Base-by-base conservation (phyloP, 2,888 invertebrate species). In the Nesidiocoris tenuis region DNA sequence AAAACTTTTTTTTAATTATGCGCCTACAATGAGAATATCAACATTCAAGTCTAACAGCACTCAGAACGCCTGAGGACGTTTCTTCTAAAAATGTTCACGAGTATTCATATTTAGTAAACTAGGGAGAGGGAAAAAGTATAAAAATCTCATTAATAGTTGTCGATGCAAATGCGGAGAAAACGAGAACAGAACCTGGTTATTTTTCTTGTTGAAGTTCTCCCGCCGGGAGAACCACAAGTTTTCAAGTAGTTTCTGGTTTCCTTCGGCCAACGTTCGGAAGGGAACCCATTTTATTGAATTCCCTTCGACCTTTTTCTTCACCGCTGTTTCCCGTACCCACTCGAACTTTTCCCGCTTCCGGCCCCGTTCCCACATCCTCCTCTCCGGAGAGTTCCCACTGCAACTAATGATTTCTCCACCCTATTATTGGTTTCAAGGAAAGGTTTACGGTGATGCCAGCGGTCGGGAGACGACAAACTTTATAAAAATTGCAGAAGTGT, bases 341-440 rank as follows among this genome's bases (percentile, higher is more conserved):
- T 39, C 39, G 39, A 68, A 68, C 59, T 68, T 68, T 68, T 68
- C 24, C 24, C 19, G n/a, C 9, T 59, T 59, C n/a, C 22, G 21
- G 19, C 59, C 24, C 68, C 5, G 56, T 21, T 57, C 3, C 22
- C 39, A 12, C 39, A 39, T 39, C 39, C n/a, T 39, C 39, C 12
- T 39, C 39, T 3, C 63, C 21, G 16, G 5, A 63, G 21, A 59
- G 68, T 68, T 39, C 39, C 59, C 68, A 68, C 55, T 68, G 57
- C 68, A 68, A 68, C 68, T 68, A 68, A 68, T 68, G 68, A 68
- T 68, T 68, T 68, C 23, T 59, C 68, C 68, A 68, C 68, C 68
- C 68, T 68, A 68, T 68, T 68, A 68, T 68, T 68, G 68, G 23
- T 56, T 55, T 59, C 59, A 57, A n/a, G 19, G 19, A n/a, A 39